Evolutionary conservation across 2,797 vertebrate species (phyloP), one percentile per base, ranked within the genome.

Genomic region (Botia kubotai): DNA sequence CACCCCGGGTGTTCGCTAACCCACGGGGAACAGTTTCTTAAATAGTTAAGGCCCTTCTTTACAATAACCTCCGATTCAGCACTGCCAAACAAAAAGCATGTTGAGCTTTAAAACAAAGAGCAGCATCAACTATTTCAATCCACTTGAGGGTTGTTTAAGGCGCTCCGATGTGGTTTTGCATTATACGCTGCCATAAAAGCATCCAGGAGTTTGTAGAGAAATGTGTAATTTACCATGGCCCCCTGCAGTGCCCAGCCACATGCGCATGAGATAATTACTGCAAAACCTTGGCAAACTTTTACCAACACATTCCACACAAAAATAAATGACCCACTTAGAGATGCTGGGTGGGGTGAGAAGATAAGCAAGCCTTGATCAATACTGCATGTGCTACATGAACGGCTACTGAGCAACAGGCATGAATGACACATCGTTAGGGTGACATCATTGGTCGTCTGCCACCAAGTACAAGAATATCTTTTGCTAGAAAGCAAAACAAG

Each of bases 321-420:
- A 92, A 93, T 89, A 93, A 94, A 90, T 93, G 93, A 93, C 94
- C 93, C 93, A 95, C 89, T 93, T 95, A 90, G 72, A 89, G 82
- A 86, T 87, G 85, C 86, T 85, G 81, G 85, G 83, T 84, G 62
- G 26, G 52, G 82, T 80, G 58, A 10, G 85, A 70, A 21, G 46
- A 53, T 71, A 75, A 77, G 84, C 80, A 14, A 73, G 74, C 13
- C 71, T 87, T 85, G 89, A 93, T 93, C 92, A 79, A 92, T 93
- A 88, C 69, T 79, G 58, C 12, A 46, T 72, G 36, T 58, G 62
- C 70, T 80, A 83, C 68, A 39, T 13, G 46, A 52, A 63, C 33
- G 82, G 23, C 72, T 62, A 52, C 72, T 2, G 57, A 23, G 48
- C 68, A 57, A 14, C 58, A 60, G 72, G 66, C 58, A 6, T 23